Conservation (phyloP, 2,113 vertebrate genomes). For the Nerophis lumbriciformis region DNA sequence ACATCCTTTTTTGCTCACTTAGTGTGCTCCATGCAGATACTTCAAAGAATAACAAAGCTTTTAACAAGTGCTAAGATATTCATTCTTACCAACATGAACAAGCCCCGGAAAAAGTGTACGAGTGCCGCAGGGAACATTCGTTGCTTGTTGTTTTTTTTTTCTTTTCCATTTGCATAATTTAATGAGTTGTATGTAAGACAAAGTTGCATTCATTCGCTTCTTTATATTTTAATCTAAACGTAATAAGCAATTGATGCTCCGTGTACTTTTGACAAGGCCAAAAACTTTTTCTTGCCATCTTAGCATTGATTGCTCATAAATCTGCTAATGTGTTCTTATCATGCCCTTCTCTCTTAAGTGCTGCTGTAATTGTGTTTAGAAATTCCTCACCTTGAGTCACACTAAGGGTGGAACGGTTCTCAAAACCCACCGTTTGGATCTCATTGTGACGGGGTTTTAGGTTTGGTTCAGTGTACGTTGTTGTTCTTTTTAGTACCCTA, state of each 20-base stretch:
- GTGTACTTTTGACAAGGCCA: slow-evolving; percentile 40
- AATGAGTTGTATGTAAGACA: slow-evolving; percentile 69
- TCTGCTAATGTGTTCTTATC: slow-evolving; percentile 26
- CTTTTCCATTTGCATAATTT: slow-evolving; percentile 68
- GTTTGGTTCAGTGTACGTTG: no score
- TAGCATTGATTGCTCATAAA: slow-evolving; percentile 39
- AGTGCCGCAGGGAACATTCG: slow-evolving; percentile 52
- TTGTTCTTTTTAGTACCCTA: no score
- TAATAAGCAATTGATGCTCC: slow-evolving; percentile 54
- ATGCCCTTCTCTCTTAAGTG: slow-evolving; percentile 22
- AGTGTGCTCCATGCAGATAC: slow-evolving; percentile 16
- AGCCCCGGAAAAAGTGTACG: slow-evolving; percentile 51
- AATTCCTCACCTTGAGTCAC: slow-evolving; percentile 17
- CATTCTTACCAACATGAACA: slow-evolving; percentile 54
- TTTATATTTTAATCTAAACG: slow-evolving; percentile 72
- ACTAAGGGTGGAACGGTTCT: no score
- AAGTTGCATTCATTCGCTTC: slow-evolving; percentile 69
- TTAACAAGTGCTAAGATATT: slow-evolving; percentile 66
- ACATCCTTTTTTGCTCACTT: slow-evolving; percentile 28
- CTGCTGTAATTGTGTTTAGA: slow-evolving; percentile 30
- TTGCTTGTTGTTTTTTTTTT: slow-evolving; percentile 50
- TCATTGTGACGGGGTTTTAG: no score
- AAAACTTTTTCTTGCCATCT: slow-evolving; percentile 37
- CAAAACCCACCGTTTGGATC: no score
- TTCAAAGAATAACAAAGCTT: slow-evolving; percentile 59